A percentile compares a stretch with the other conserved stretches of the same genome.
These are phyloP conservation scores for Sphaerodactylus townsendi DNA, from an alignment of 2,113 vertebrate species.

Conservation along the genomic window DNA sequence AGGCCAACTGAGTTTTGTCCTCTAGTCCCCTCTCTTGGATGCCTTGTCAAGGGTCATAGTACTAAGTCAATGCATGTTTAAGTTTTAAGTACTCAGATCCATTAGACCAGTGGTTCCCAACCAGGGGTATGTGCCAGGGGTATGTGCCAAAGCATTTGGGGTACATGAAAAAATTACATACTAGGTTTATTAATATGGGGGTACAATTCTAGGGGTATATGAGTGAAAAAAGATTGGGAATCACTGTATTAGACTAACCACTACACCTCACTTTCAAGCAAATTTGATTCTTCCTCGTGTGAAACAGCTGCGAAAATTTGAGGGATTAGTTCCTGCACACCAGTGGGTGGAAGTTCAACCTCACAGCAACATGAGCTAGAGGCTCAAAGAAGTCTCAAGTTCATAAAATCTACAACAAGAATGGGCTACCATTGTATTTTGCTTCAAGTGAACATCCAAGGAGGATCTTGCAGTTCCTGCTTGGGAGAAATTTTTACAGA, in stretches of 20 bases:
- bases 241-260: background rate
- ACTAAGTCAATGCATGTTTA: background rate
- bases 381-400: background rate
- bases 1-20: too few relatives aligned
- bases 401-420: too few relatives aligned
- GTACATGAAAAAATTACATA: too few relatives aligned
- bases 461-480: background rate
- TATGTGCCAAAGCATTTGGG: too few relatives aligned
- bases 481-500: background rate
- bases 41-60: too few relatives aligned
- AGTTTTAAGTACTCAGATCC: background rate
- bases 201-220: too few relatives aligned
- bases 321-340: background rate
- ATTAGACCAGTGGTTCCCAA: too few relatives aligned
- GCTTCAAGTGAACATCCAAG: background rate
- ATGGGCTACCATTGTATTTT: background rate
- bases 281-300: background rate
- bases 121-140: too few relatives aligned
- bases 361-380: background rate
- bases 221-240: too few relatives aligned
- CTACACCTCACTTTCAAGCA: background rate
- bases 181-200: too few relatives aligned
- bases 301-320: background rate
- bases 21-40: too few relatives aligned
- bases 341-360: background rate